Evolutionary conservation across 2,888 invertebrate species (phyloP), one percentile per base, ranked within the genome.

Genomic region (Eueremaeus valkanovi): DNA sequence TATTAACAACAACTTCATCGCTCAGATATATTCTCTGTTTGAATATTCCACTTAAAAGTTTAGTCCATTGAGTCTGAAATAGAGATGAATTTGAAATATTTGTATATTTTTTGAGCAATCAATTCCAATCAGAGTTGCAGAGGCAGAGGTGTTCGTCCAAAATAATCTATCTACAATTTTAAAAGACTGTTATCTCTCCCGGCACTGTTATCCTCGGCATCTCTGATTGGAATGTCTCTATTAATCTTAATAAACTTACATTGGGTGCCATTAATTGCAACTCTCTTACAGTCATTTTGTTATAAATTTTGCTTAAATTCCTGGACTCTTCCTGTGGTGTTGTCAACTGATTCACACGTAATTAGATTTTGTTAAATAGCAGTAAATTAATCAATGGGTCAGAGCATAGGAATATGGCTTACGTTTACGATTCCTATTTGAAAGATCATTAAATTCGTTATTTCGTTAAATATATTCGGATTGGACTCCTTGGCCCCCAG

Each of bases 361-460:
- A 1, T 78, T 75, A 27, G 11, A 42, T 72, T 40, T 2, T 42
- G 3, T 33, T 3, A 33, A 1, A 63, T n/a, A 63, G 21, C 36
- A 63, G 2, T 36, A 3, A 24, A 63, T 63, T 63, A 63, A 55
- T 11, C 21, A n/a, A n/a, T n/a, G n/a, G n/a, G n/a, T n/a, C n/a
- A n/a, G n/a, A n/a, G n/a, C n/a, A n/a, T n/a, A n/a, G n/a, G n/a
- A n/a, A 72, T 13, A 3, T n/a, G 31, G 18, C 90, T 89, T 86
- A 96, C 95, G 83, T 95, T 94, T 42, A 96, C 95, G 75, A 97
- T 86, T 80, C 88, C 86, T 78, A 92, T 93, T 86, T 97, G 96
- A 81, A 97, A 95, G 77, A 90, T 86, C 27, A 97, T 85, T 0
- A 95, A 92, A 73, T 91, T 89, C 72, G 85, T 87, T 75, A 95